Base-by-base conservation (phyloP, 2,113 vertebrate species). In the Epinephelus moara region DNA sequence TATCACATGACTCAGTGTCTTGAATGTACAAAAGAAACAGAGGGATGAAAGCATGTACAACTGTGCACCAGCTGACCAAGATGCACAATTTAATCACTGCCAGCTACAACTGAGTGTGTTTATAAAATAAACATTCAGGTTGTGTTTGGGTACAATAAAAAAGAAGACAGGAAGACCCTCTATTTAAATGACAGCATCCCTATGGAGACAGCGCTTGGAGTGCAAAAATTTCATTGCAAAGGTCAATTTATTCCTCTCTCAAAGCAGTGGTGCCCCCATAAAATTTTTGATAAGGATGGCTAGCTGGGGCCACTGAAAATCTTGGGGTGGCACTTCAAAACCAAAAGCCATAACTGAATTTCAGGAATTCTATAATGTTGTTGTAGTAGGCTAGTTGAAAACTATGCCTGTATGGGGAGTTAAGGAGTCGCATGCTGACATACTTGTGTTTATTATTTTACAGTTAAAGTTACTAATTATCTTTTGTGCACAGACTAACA, bases 1-100 rank as follows among this genome's bases (percentile, higher is more conserved):
- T 11, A 42, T 78, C n/a, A 68, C 50, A 67, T 76, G 78, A 82
- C 70, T 59, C 55, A 45, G 60, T 27, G 62, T 40, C 21, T 68
- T 72, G 1, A 60, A 81, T 56, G 56, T 69, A 45, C 37, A 57
- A 45, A 42, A 80, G n/a, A 52, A 60, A 30, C 47, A 57, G 42
- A 52, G 57, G 45, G 60, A 15, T 37, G 55, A 70, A 60, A 6
- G 18, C 33, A 80, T 10, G 14, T 25, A 56, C 6, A 60, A 45
- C 19, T 40, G 27, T 3, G 3, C 27, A 52, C 50, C 18, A 42
- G 9, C 19, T 37, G 61, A 12, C 23, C 33, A 52, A 27, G 33
- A 52, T 25, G 23, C 1, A 40, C 8, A 6, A 52, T 62, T 64
- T 37, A 18, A 68, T 56, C 30, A 77, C 21, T 25, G 49, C 21